A percentile compares a stretch with the other conserved stretches of the same genome.
Evolutionary conservation across 2,797 vertebrate species (phyloP).

Genomic region (Sebastolobus alascanus): DNA sequence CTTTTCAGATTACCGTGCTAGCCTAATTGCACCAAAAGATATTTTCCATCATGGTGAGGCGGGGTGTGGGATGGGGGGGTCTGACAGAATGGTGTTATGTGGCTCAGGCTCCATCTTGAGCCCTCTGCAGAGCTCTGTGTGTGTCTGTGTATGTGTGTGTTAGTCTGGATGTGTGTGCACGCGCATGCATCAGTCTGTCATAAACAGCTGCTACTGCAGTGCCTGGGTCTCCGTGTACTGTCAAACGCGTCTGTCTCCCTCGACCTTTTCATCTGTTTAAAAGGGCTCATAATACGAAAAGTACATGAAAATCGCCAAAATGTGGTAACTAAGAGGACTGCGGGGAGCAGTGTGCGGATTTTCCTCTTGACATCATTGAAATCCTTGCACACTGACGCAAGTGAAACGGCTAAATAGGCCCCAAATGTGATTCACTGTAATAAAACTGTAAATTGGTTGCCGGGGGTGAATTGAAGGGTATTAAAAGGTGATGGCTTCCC

Average conservation of each 20-base stretch:
- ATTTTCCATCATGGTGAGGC: slow-evolving; percentile 26
- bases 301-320: not conserved
- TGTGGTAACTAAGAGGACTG: not conserved
- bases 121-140: slow-evolving; percentile 76
- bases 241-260: slow-evolving; percentile 32
- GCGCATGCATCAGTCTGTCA: slow-evolving; percentile 58
- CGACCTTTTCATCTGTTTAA: not conserved
- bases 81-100: slow-evolving; percentile 69
- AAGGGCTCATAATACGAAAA: not conserved
- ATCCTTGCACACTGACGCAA: slow-evolving; percentile 59
- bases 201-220: slow-evolving; percentile 77
- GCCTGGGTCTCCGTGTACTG: slow-evolving; percentile 49
- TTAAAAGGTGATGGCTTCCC: slow-evolving; percentile 36
- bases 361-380: slow-evolving; percentile 38
- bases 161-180: slow-evolving; percentile 51
- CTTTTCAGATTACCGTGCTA: not conserved
- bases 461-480: slow-evolving; percentile 39
- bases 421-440: slow-evolving; percentile 31
- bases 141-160: slow-evolving; percentile 51
- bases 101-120: slow-evolving; percentile 79
- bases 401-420: slow-evolving; percentile 10
- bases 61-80: not conserved
- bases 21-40: slow-evolving; percentile 22
- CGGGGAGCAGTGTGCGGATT: slow-evolving; percentile 16
- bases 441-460: slow-evolving; percentile 59